These are phyloP conservation scores for Oceanodroma leucorhoa DNA, from an alignment of 2,797 vertebrate genomes.

Conservation along the genomic window DNA sequence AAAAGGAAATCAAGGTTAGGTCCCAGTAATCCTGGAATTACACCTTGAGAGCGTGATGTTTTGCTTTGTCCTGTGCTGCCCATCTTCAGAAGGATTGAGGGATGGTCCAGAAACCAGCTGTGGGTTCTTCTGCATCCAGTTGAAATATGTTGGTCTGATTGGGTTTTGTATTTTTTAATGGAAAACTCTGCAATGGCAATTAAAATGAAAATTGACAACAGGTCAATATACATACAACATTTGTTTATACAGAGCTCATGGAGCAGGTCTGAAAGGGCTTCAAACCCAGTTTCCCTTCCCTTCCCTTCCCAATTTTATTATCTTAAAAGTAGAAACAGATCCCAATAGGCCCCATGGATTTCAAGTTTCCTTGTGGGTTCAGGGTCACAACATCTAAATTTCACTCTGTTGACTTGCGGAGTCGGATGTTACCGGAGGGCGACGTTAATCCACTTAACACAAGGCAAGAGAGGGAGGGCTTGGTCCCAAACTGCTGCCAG, in stretches of 20 bases:
- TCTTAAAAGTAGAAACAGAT: neutral
- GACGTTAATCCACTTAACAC: neutral
- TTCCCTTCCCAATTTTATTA: neutral
- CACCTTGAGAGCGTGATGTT: neutral
- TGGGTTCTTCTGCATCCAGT: neutral
- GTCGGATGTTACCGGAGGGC: neutral
- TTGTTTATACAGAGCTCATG: neutral
- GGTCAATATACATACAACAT: neutral
- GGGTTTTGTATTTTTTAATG: neutral
- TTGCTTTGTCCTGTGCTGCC: neutral
- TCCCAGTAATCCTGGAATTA: neutral
- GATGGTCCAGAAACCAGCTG: neutral
- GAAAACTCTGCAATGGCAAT: neutral
- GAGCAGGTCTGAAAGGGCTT: neutral
- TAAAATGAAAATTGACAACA: neutral
- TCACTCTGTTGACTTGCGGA: neutral
- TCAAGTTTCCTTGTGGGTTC: neutral
- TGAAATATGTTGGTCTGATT: neutral
- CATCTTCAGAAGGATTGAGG: neutral
- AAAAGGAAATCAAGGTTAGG: neutral
- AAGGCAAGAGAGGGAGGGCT: neutral
- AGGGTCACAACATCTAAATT: neutral
- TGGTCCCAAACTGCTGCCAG: neutral
- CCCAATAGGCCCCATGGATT: neutral
- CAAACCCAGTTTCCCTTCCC: neutral